Conservation (phyloP, 2,797 vertebrate species). For the Dryobates pubescens region DNA sequence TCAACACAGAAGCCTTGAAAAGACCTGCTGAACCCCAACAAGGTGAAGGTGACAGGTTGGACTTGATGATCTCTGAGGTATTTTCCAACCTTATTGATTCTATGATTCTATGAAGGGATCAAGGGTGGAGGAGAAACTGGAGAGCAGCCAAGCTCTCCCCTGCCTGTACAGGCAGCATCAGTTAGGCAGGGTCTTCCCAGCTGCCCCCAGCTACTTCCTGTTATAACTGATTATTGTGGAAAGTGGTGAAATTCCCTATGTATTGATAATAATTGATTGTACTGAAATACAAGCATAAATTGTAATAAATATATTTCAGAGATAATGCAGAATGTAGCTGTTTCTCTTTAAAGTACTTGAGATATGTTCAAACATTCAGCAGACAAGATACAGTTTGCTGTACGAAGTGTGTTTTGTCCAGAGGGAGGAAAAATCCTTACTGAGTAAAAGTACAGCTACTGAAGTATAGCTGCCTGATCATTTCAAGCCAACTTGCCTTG, state of each 20-base stretch:
- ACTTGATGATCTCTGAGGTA: too few relatives aligned
- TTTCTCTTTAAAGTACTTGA: neutral
- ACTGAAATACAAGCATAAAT: neutral
- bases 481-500: neutral
- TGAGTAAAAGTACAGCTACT: neutral
- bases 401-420: neutral
- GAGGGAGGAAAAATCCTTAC: too few relatives aligned
- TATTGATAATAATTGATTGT: neutral
- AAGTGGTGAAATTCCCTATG: neutral
- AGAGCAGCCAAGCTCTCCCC: fast-evolving
- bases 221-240: neutral
- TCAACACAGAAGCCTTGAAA: neutral
- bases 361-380: neutral
- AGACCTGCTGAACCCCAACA: fast-evolving
- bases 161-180: fast-evolving
- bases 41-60: neutral
- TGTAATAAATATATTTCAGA: neutral
- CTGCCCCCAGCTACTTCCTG: fast-evolving
- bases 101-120: neutral
- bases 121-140: fast-evolving
- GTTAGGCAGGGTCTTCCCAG: fast-evolving
- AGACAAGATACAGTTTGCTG: neutral
- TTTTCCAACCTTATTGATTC: too few relatives aligned
- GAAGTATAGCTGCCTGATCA: neutral
- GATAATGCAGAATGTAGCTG: neutral